phyloP scores from a whole-genome alignment of 2,113 vertebrate genomes.

The Arvicanthis niloticus region DNA sequence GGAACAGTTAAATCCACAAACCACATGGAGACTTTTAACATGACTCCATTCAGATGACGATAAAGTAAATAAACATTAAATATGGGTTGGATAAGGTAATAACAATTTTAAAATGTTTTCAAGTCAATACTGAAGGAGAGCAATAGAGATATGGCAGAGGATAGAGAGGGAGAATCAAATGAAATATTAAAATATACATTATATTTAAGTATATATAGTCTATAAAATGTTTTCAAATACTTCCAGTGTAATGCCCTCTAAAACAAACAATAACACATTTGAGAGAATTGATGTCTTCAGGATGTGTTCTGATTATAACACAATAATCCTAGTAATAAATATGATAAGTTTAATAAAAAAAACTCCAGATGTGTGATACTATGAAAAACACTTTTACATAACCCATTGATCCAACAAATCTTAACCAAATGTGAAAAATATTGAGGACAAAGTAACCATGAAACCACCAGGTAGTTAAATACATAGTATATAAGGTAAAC shows the following conservation, averaged over 20 bases:
- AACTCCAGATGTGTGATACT: background rate
- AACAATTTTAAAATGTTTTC: background rate
- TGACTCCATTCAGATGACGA: background rate
- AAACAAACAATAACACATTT: background rate
- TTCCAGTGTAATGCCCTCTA: background rate
- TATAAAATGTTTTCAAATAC: background rate
- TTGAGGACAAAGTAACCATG: background rate
- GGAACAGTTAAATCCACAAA: background rate
- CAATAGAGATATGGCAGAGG: background rate
- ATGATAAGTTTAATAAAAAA: background rate
- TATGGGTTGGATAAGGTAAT: background rate
- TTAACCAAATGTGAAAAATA: background rate
- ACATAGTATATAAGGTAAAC: background rate
- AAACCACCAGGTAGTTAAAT: background rate
- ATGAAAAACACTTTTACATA: background rate
- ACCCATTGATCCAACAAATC: background rate
- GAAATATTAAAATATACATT: background rate
- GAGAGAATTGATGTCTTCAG: background rate
- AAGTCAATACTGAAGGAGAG: background rate
- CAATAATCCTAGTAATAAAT: background rate
- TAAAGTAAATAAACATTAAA: constrained; percentile 30
- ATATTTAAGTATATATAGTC: background rate
- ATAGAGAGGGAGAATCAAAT: background rate
- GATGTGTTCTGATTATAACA: background rate
- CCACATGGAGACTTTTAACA: background rate